A percentile compares a stretch with the other conserved stretches of the same genome.
Evolutionary conservation across 2,888 invertebrate species (phyloP).

Genomic region (Orchesella flavescens): DNA sequence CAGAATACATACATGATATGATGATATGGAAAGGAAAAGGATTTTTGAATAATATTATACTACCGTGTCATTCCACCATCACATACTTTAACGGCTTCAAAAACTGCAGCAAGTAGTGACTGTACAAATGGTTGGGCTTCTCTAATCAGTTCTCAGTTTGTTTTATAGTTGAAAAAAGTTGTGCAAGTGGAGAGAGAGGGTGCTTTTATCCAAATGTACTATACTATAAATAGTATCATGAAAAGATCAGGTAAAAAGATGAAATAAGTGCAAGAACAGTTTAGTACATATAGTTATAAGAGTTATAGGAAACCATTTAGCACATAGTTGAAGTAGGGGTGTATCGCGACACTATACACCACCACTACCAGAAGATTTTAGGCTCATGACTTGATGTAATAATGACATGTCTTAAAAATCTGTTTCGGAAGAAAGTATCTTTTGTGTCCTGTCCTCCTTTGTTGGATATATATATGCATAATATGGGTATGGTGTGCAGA

Average conservation of each 20-base stretch:
- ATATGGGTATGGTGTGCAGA: not conserved
- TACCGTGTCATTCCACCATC: conserved; percentile 16
- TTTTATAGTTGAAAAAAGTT: not conserved
- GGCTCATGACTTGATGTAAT: not conserved
- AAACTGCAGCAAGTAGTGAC: conserved; percentile 4
- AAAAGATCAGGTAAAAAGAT: conserved; percentile 16
- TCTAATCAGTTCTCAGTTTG: not conserved
- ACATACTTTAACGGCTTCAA: conserved; percentile 5
- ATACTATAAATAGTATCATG: not conserved
- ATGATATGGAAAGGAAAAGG: not conserved
- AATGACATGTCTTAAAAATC: conserved; percentile 24
- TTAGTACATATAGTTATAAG: not conserved
- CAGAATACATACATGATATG: not conserved
- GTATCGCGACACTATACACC: not conserved
- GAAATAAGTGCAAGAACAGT: conserved; percentile 3
- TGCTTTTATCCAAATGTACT: not conserved
- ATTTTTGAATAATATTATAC: conserved; percentile 21
- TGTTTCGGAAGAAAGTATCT: conserved; percentile 25
- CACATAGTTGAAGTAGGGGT: not conserved
- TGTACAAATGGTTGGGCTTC: not conserved
- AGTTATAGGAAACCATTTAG: conserved; percentile 17
- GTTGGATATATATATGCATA: too few relatives aligned
- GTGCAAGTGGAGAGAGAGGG: too few relatives aligned
- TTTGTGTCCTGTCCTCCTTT: not conserved
- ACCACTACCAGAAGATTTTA: not conserved